Evolutionary conservation across 2,888 invertebrate genomes (phyloP).

Genomic region (Philereme vetulata): DNA sequence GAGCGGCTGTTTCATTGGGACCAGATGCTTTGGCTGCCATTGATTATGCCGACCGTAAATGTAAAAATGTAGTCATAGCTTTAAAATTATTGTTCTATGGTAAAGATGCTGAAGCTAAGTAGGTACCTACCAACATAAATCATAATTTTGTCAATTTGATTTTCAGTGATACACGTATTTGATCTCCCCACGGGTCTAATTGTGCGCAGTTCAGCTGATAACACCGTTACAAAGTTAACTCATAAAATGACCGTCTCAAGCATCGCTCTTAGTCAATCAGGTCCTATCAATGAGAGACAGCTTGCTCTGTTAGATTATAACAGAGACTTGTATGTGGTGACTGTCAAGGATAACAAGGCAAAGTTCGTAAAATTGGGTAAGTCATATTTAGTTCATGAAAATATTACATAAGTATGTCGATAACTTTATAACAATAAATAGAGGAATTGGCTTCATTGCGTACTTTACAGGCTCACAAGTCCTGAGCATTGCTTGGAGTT

Average conservation of each 20-base stretch:
- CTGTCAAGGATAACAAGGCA: constrained; percentile 86
- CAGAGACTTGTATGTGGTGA: constrained; percentile 92
- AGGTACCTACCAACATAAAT: too few species aligned
- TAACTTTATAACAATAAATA: not conserved
- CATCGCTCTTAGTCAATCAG: constrained; percentile 93
- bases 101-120: too few species aligned
- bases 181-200: constrained; percentile 88
- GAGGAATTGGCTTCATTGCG: not conserved
- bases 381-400: not conserved
- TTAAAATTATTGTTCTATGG: too few species aligned
- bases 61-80: constrained; percentile 65
- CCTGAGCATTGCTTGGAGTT: constrained; percentile 74
- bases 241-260: constrained; percentile 92
- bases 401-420: not conserved
- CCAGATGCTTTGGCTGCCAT: constrained; percentile 94
- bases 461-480: constrained; percentile 68
- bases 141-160: too few species aligned
- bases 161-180: constrained; percentile 90
- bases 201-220: constrained; percentile 87
- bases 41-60: constrained; percentile 92
- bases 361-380: constrained; percentile 89
- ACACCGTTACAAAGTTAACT: constrained; percentile 88
- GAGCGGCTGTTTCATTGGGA: constrained; percentile 91
- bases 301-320: constrained; percentile 95
- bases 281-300: constrained; percentile 90